Evolutionary conservation across 2,888 invertebrate genomes (phyloP).

Genomic region (Hemistola chrysoprasaria): DNA sequence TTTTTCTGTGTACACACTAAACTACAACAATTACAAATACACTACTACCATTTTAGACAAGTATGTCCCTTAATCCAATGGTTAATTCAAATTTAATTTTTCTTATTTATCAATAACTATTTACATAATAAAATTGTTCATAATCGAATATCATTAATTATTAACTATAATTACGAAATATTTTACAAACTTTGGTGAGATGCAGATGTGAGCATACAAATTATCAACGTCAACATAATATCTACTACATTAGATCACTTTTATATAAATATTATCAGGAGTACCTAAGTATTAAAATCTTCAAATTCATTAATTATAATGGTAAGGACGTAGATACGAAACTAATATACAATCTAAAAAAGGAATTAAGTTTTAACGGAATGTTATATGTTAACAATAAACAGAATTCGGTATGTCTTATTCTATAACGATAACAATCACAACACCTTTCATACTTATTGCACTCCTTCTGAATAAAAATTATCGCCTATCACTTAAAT

Average conservation of each 20-base stretch:
- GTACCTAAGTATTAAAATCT: conserved; percentile 19
- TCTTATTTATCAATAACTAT: conserved; percentile 73
- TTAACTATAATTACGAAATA: conserved; percentile 75
- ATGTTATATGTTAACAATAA: conserved; percentile 59
- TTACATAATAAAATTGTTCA: conserved; percentile 78
- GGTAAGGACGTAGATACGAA: conserved; percentile 30
- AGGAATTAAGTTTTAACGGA: conserved; percentile 11
- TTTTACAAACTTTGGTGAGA: conserved; percentile 82
- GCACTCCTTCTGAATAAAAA: conserved; percentile 79
- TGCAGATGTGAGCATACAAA: conserved; percentile 67
- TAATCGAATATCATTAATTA: conserved; percentile 66
- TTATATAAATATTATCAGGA: conserved; percentile 23
- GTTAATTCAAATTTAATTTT: conserved; percentile 62
- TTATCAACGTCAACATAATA: conserved; percentile 28
- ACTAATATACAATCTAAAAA: conserved; percentile 30
- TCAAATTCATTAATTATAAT: conserved; percentile 27
- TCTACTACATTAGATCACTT: conserved; percentile 43
- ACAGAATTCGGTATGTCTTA: conserved; percentile 56
- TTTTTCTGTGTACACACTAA: conserved; percentile 65
- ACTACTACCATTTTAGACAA: conserved; percentile 79
- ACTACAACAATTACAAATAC: conserved; percentile 81
- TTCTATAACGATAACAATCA: conserved; percentile 74
- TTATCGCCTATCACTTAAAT: conserved; percentile 70
- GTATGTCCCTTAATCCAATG: conserved; percentile 67
- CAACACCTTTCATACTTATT: conserved; percentile 79